Conservation (phyloP, 2,888 invertebrate species). For the Chymomyza amoena region DNA sequence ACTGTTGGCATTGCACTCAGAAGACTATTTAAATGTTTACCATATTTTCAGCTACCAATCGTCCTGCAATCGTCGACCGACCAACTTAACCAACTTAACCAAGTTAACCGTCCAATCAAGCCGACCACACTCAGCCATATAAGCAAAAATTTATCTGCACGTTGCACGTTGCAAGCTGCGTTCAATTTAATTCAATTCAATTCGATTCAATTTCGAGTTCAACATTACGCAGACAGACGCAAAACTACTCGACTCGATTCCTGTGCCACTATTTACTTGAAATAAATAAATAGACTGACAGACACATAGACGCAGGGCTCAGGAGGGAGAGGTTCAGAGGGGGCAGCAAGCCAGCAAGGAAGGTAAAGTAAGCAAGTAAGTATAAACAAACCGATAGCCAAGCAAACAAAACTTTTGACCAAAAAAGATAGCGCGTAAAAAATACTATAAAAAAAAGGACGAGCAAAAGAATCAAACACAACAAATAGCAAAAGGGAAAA, state of each 20-base stretch:
- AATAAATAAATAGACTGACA: constrained; percentile 8
- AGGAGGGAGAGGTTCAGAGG: no score
- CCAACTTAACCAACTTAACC: not conserved
- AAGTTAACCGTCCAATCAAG: not conserved
- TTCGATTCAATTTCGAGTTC: constrained; percentile 8
- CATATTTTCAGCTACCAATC: not conserved
- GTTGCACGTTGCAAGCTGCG: not conserved
- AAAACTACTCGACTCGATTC: not conserved
- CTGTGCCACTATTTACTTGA: constrained; percentile 1
- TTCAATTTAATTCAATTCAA: constrained; percentile 6
- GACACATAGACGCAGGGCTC: not conserved
- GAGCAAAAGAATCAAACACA: not conserved
- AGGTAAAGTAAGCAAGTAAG: not conserved
- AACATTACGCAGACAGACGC: not conserved
- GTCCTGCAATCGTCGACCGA: not conserved
- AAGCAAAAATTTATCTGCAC: constrained; percentile 2
- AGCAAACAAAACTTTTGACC: constrained; percentile 1
- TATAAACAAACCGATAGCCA: constrained; percentile 1
- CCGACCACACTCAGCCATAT: not conserved
- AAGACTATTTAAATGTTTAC: not conserved
- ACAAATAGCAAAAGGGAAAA: not conserved
- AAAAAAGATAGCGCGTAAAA: not conserved
- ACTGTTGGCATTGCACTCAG: not conserved
- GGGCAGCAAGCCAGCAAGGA: not conserved
- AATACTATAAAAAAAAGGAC: not conserved